Evolutionary conservation across 2,888 invertebrate genomes (phyloP), one percentile per base, ranked within the genome.

Genomic region (Drosophila acutilabella): DNA sequence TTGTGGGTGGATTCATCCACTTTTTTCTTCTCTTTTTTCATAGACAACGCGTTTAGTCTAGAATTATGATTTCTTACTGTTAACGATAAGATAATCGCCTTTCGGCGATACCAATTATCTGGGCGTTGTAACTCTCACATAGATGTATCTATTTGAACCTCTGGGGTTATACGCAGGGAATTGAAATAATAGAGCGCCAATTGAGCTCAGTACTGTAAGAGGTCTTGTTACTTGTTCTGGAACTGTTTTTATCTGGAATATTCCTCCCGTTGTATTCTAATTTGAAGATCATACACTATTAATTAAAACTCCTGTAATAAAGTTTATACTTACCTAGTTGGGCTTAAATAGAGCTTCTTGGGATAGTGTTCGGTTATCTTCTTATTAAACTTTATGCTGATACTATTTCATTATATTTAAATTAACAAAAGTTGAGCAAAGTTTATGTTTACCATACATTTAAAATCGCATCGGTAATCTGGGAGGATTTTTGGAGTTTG

Each of bases 1-100:
- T 68, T 74, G 76, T 76, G 65, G 76, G 76, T 62, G 79, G 51
- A 44, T 60, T 23, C 48, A 64, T 26, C 23, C 13, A 38, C n/a
- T 16, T 26, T 30, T 30, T 30, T 30, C 30, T 30, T 2, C 8
- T 30, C 8, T 30, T 52, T 8, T 42, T 36, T 38, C n/a, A 54
- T 8, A n/a, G 23, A 47, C 36, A 56, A 58, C 33, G 33, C 62
- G 41, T 41, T 38, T 53, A 58, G 57, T 48, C 41, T 62, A 26
- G 64, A 30, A 48, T 71, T 64, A 52, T 56, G 16, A 18, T 36
- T 36, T 36, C 26, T 42, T 57, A 51, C 45, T 53, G 40, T 20
- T 53, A 58, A 33, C 44, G 58, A 64, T 70, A 75, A 64, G 57
- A 58, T 41, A 60, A 48, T 64, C 71, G 44, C 51, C 51, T 36